Evolutionary conservation across 2,113 vertebrate genomes (phyloP), one percentile per base, ranked within the genome.

Genomic region (Bothrops jararaca): DNA sequence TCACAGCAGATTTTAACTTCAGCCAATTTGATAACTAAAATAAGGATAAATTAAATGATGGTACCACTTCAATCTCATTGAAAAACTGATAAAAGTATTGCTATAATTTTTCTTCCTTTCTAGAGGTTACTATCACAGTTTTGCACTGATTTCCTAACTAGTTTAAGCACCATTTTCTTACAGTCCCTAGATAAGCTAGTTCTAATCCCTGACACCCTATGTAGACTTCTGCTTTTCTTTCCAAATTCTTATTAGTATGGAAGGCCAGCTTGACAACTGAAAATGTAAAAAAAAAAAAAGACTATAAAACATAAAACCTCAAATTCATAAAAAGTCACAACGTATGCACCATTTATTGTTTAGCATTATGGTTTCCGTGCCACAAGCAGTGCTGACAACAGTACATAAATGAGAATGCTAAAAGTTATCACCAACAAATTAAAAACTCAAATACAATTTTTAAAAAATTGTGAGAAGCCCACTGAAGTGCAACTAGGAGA

Each of bases 21-120:
- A 88, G 34, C 34, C 48, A 88, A 15, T 24, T 74, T 0, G 3
- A 50, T 52, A 54, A 39, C n/a, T 69, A 50, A 53, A 69, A 58
- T 64, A 26, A 8, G 7, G 15, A 53, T 12, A 69, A 48, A n/a
- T 86, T 86, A 50, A 58, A 29, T 15, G 34, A 80, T 42, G 74
- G 74, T 0, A 42, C 11, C 90, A 3, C 2, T 34, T 42, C 91
- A 34, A 34, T 69, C 34, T 87, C 64, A 74, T 4, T 85, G 15
- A 20, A 26, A 24, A 64, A 58, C 10, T 69, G 57, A 91, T 58
- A 58, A 92, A 92, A 24, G 1, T 20, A 20, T 24, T 89, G 48
- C 96, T 94, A 92, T 87, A 94, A 92, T 93, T 95, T 48, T 94
- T 95, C 93, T 94, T 15, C 52, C 92, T 92, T 93, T 90, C n/a